phyloP scores from a whole-genome alignment of 2,888 invertebrate species.

The Junonia oenone region DNA sequence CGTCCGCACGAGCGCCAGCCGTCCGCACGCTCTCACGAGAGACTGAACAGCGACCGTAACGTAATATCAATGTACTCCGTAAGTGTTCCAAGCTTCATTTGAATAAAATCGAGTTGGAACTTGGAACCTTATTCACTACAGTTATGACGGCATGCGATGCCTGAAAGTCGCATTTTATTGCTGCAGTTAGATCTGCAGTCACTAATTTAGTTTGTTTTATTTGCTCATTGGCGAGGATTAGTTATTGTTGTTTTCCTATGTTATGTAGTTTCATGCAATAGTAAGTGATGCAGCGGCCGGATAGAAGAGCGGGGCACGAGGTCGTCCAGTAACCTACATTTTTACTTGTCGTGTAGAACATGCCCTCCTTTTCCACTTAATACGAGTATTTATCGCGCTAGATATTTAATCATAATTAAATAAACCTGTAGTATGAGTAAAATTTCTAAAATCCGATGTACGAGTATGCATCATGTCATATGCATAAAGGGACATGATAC shows the following conservation, averaged over 20 bases:
- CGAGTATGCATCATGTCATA: too few relatives aligned
- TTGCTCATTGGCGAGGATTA: not conserved
- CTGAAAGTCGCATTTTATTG: constrained; percentile 3
- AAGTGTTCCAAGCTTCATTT: constrained; percentile 13
- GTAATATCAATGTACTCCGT: constrained; percentile 1
- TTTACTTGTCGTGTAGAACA: constrained; percentile 21
- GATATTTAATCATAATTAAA: not conserved
- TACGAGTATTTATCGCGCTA: not conserved
- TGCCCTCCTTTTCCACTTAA: constrained; percentile 18
- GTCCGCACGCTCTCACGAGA: constrained; percentile 24
- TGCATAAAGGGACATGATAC: too few relatives aligned
- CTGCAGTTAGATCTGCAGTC: not conserved
- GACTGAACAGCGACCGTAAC: constrained; percentile 22
- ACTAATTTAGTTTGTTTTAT: not conserved
- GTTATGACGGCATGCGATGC: constrained; percentile 14
- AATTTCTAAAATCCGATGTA: too few relatives aligned
- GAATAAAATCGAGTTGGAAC: constrained; percentile 8
- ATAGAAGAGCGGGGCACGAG: constrained; percentile 17
- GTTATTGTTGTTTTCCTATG: not conserved
- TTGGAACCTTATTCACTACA: constrained; percentile 22
- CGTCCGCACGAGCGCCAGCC: constrained; percentile 14
- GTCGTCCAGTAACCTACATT: constrained; percentile 29
- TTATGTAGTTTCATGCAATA: constrained; percentile 4
- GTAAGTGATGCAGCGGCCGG: not conserved
- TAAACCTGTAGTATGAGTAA: too few relatives aligned